Percentiles rank a stretch among this genome's conserved stretches.
These are phyloP conservation scores for Aphis gossypii DNA, from an alignment of 1,140 invertebrate species.

Conservation along the genomic window DNA sequence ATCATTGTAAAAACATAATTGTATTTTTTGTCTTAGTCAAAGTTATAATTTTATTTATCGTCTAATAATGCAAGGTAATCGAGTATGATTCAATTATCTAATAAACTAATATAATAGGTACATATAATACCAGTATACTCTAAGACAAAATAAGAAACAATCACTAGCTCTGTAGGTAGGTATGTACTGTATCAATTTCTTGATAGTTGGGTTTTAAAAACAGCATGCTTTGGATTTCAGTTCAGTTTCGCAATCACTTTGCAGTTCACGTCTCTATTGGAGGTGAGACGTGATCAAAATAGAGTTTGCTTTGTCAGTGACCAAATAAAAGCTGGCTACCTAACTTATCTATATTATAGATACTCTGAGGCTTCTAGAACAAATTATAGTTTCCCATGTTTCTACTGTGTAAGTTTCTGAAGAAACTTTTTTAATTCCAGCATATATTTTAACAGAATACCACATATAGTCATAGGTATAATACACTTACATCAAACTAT, in stretches of 20 bases:
- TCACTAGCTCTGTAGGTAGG: not conserved
- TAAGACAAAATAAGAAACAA: not conserved
- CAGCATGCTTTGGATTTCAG: not conserved
- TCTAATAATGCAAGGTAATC: not conserved
- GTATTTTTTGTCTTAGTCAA: not conserved
- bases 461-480: not conserved
- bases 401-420: not conserved
- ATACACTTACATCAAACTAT: not conserved
- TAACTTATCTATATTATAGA: not conserved
- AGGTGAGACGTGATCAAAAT: not conserved
- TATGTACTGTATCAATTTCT: not conserved
- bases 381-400: not conserved
- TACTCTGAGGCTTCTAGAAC: not conserved
- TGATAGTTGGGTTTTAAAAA: not conserved
- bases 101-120: no score
- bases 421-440: slow-evolving; percentile 11
- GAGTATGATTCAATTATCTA: not conserved
- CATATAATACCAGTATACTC: no score
- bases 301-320: not conserved
- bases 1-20: not conserved
- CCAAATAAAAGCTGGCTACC: not conserved
- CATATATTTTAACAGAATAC: not conserved
- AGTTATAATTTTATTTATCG: not conserved
- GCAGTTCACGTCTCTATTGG: not conserved
- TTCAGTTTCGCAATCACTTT: not conserved